These are phyloP conservation scores for Notothenia coriiceps DNA, from an alignment of 2,113 vertebrate genomes.

Conservation along the genomic window DNA sequence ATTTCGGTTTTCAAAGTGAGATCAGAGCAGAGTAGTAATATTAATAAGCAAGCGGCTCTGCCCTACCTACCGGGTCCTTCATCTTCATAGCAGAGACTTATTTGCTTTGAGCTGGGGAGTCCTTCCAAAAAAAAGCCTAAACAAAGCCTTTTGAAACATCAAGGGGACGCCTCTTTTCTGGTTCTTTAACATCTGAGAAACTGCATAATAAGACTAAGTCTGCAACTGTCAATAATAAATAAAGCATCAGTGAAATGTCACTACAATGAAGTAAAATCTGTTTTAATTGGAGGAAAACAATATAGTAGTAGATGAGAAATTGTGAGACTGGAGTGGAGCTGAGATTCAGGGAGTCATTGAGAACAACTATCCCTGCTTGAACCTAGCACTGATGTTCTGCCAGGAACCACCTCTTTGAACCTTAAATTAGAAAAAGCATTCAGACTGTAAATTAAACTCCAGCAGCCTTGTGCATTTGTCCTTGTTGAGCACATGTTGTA, in stretches of 20 bases:
- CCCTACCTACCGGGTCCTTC: slow-evolving; percentile 34
- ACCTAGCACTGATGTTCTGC: background rate
- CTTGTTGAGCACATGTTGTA: slow-evolving; percentile 23
- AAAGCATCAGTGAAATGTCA: background rate
- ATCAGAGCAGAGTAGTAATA: slow-evolving; percentile 64
- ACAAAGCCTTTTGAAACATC: slow-evolving; percentile 70
- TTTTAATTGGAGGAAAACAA: background rate
- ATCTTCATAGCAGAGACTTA: slow-evolving; percentile 61
- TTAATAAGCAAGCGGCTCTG: slow-evolving; percentile 40
- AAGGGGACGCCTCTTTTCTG: slow-evolving; percentile 25
- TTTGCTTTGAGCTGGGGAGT: slow-evolving; percentile 67
- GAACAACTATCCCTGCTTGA: slow-evolving; percentile 29
- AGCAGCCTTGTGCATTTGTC: slow-evolving; percentile 10
- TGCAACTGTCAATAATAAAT: slow-evolving; percentile 6
- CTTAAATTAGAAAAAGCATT: slow-evolving; percentile 14
- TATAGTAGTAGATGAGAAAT: background rate
- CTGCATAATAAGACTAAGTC: slow-evolving; percentile 1
- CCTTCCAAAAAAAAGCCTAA: slow-evolving; percentile 16
- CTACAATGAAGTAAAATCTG: background rate
- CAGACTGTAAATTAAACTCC: slow-evolving; percentile 13
- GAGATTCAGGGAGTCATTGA: slow-evolving; percentile 11
- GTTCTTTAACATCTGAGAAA: slow-evolving; percentile 20
- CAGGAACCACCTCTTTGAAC: slow-evolving; percentile 26
- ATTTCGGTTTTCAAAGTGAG: slow-evolving; percentile 71
- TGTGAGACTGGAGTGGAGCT: background rate